These are phyloP conservation scores for Ericerus pela DNA, from an alignment of 1,140 invertebrate species.

Conservation along the genomic window DNA sequence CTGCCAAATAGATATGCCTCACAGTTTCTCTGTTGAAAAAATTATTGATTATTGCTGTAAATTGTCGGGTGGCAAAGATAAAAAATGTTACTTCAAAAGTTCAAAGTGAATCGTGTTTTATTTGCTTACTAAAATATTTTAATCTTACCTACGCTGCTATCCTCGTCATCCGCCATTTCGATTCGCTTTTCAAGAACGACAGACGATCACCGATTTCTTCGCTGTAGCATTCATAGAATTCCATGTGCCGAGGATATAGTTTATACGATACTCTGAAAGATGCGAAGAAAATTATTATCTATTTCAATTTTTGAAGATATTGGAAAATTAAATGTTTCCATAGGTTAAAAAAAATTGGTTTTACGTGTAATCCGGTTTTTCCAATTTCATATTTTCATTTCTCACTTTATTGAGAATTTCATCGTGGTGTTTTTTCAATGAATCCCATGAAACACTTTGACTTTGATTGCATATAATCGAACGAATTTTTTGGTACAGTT, in stretches of 20 bases:
- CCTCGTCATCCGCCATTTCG: conserved; percentile 12
- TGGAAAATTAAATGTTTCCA: background rate
- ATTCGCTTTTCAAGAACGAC: conserved; percentile 21
- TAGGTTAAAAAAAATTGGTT: conserved; percentile 15
- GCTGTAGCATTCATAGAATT: conserved; percentile 26
- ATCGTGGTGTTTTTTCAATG: conserved; percentile 31
- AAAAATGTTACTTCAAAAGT: no score
- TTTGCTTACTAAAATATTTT: no score
- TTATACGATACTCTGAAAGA: conserved; percentile 27
- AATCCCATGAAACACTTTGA: conserved; percentile 30
- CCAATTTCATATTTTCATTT: conserved; percentile 22
- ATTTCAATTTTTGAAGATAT: background rate
- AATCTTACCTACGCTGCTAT: conserved; percentile 19
- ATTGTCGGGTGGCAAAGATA: no score
- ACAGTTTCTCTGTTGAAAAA: no score
- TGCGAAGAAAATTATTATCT: conserved; percentile 16
- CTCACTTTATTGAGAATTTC: conserved; percentile 26
- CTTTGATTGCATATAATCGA: conserved; percentile 33
- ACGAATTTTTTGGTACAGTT: no score
- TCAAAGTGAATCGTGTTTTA: no score
- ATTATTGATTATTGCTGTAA: no score
- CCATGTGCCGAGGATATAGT: conserved; percentile 24
- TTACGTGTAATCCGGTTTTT: conserved; percentile 35
- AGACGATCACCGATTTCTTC: conserved; percentile 25
- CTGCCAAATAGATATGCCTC: no score